phyloP scores from a whole-genome alignment of 2,113 vertebrate genomes.

The Thomomys bottae region DNA sequence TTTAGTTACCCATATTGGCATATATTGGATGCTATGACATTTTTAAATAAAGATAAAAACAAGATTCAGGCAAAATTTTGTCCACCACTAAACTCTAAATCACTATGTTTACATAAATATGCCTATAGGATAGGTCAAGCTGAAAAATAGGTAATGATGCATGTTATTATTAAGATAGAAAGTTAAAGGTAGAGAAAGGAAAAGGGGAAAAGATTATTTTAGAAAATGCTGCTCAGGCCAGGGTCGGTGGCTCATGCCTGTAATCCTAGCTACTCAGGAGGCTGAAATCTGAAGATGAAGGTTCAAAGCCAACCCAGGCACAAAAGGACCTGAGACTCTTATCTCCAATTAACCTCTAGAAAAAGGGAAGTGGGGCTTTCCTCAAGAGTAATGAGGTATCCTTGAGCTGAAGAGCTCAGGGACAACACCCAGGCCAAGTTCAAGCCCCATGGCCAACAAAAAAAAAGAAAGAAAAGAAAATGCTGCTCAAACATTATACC shows the following conservation, averaged over 20 bases:
- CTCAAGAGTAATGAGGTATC: no score
- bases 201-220: not conserved
- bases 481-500: not conserved
- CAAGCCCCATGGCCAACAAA: no score
- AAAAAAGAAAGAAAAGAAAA: no score
- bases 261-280: no score
- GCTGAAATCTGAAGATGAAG: no score
- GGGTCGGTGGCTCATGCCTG: no score
- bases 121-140: not conserved
- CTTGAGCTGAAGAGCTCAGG: no score
- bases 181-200: not conserved
- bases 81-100: not conserved
- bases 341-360: no score
- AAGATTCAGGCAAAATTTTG: constrained; percentile 15
- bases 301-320: no score
- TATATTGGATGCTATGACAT: not conserved
- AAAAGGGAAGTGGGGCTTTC: no score
- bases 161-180: not conserved
- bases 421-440: no score
- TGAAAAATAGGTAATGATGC: not conserved
- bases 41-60: not conserved
- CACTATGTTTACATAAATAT: not conserved
- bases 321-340: no score
- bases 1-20: not conserved
- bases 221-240: not conserved